These are phyloP conservation scores for Heteronetta atricapilla DNA, from an alignment of 2,113 vertebrate species.

Conservation along the genomic window DNA sequence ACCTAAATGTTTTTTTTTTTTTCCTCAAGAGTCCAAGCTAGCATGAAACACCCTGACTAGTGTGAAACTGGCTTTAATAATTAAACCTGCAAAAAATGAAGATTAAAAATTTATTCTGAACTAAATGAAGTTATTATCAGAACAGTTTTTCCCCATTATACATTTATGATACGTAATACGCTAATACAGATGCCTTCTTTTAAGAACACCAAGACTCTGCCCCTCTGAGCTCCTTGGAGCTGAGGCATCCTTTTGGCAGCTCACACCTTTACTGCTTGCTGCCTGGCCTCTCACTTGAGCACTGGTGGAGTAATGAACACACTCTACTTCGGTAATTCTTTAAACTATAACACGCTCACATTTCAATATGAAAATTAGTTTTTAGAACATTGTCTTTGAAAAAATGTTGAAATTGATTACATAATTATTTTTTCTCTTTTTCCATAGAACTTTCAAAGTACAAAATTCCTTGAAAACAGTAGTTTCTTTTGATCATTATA, in stretches of 20 bases:
- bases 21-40: not conserved
- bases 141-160: not conserved
- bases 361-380: not conserved
- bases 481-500: not conserved
- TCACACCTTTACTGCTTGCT: not conserved
- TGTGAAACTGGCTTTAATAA: slow-evolving; percentile 18
- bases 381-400: not conserved
- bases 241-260: fast-evolving
- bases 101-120: slow-evolving; percentile 36
- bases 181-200: not conserved
- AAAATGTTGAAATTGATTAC: not conserved
- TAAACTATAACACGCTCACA: not conserved
- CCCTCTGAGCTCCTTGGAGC: fast-evolving
- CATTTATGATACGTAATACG: not conserved
- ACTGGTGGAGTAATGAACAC: not conserved
- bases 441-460: not conserved
- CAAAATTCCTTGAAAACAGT: not conserved
- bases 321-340: not conserved
- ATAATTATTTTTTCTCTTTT: not conserved
- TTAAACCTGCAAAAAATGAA: not conserved
- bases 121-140: not conserved
- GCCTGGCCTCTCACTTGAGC: not conserved
- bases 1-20: fast-evolving
- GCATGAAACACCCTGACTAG: not conserved
- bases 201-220: not conserved